Base-by-base conservation (phyloP, 2,113 vertebrate species). In the Callionymus lyra region DNA sequence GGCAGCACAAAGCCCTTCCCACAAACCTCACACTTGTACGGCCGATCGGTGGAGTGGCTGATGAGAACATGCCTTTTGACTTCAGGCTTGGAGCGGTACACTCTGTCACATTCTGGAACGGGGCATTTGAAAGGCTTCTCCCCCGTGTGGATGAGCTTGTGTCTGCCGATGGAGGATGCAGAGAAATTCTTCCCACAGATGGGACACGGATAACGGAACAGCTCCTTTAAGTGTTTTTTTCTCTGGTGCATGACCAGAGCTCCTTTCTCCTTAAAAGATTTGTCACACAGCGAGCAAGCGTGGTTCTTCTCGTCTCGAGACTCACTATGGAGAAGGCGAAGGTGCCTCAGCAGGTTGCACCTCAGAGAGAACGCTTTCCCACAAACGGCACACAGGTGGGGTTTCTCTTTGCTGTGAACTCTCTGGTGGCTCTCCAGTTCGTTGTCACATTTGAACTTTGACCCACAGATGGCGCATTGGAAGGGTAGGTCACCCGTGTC, bases 101-200 rank as follows among this genome's bases (percentile, higher is more conserved):
- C 2, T 34, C 55, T 68, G 15, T 72, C 44, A 1, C 78, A 81
- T 1, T 56, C 65, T 1, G 56, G 15, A 12, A 21, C 6, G 0
- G 41, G 60, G 47, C 77, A 80, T 34, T 70, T 65, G 6, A 61
- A 74, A 8, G 77, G 74, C 12, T 33, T 76, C 53, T 77, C 59
- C 16, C 77, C 74, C 0, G 64, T 74, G 11, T 77, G 77, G 14
- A 76, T 76, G 12, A 80, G 12, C 39, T 55, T 71, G n/a, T 80
- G 77, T 35, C 74, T 41, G 0, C 32, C 37, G 6, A 78, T 52
- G 0, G 57, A 37, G 0, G 70, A 58, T 0, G 37, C 2, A 0
- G 63, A 50, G 1, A 76, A 9, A 45, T 70, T 63, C 49, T 81
- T 81, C 0, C 68, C 75, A 2, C 77, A 78, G 46, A 56, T 38